These are phyloP conservation scores for Heterotis niloticus DNA, from an alignment of 2,113 vertebrate species.

Conservation along the genomic window DNA sequence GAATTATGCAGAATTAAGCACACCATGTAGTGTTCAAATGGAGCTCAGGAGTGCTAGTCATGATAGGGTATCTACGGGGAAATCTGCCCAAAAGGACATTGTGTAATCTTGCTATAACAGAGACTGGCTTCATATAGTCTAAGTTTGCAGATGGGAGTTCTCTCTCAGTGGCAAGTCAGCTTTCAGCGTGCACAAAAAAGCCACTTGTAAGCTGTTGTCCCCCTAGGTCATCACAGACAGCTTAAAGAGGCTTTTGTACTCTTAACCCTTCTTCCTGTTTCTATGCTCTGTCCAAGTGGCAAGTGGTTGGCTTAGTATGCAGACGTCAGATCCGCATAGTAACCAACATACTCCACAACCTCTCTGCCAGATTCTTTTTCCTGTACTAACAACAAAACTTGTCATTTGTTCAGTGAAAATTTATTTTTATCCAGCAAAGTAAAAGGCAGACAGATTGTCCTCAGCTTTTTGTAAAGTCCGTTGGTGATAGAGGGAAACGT, in stretches of 20 bases:
- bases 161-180: conserved; percentile 28
- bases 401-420: neutral
- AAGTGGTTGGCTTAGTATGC: conserved; percentile 65
- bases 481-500: too few relatives aligned
- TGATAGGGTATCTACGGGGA: conserved; percentile 9
- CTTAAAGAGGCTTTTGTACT: conserved; percentile 38
- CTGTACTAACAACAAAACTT: conserved; percentile 51
- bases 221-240: conserved; percentile 50
- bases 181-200: conserved; percentile 23
- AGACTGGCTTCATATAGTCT: neutral
- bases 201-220: conserved; percentile 59
- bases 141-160: neutral
- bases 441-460: neutral
- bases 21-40: neutral
- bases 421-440: neutral
- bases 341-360: conserved; percentile 61
- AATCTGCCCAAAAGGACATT: conserved; percentile 35
- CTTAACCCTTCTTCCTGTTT: conserved; percentile 55
- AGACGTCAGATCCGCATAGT: conserved; percentile 64
- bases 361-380: conserved; percentile 56
- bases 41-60: neutral
- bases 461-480: neutral
- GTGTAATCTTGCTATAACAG: conserved; percentile 9
- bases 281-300: conserved; percentile 65
- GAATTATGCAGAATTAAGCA: neutral